Evolutionary conservation across 2,797 vertebrate genomes (phyloP).

Genomic region (Bradypodion pumilum): DNA sequence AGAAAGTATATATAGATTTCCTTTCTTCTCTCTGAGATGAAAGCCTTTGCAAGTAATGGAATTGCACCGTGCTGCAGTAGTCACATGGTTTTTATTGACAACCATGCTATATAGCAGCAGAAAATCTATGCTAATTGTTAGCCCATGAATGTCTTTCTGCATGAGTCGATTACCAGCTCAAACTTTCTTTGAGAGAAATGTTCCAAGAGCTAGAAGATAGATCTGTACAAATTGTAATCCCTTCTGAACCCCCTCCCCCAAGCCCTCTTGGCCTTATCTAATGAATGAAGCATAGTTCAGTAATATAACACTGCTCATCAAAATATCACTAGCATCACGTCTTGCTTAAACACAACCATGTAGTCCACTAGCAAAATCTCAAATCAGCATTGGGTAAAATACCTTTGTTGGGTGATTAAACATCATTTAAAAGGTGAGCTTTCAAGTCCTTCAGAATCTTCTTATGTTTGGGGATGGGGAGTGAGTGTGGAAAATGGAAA

Average conservation of each 20-base stretch:
- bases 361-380: too few relatives aligned
- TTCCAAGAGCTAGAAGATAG: not conserved
- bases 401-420: too few relatives aligned
- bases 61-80: not conserved
- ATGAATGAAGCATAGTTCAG: not conserved
- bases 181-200: not conserved
- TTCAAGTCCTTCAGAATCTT: too few relatives aligned
- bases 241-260: too few relatives aligned
- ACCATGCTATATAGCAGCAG: not conserved
- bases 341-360: too few relatives aligned
- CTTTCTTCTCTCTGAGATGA: not conserved
- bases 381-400: too few relatives aligned
- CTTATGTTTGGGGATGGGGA: too few relatives aligned
- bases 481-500: too few relatives aligned
- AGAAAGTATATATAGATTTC: not conserved
- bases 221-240: not conserved
- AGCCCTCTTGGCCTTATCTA: not conserved
- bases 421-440: too few relatives aligned
- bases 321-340: too few relatives aligned
- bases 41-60: not conserved
- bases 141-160: not conserved
- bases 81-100: constrained; percentile 8
- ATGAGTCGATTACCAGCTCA: not conserved
- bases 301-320: not conserved
- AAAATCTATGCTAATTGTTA: constrained; percentile 4